Base-by-base conservation (phyloP, 2,797 vertebrate genomes). In the Eleutherodactylus coqui region DNA sequence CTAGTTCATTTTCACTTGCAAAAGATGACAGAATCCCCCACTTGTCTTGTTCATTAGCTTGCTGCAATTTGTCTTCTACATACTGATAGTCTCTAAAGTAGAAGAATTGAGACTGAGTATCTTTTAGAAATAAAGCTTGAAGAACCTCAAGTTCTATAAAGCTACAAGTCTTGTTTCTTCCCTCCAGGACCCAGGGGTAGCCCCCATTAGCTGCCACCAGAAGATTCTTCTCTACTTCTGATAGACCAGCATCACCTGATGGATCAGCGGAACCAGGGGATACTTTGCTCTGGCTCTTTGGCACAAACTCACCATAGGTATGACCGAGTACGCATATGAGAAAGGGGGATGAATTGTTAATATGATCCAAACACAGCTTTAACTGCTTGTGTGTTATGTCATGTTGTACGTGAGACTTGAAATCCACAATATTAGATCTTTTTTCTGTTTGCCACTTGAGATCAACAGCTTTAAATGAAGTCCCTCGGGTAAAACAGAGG, bases 151-250 rank as follows among this genome's bases (percentile, higher is more conserved):
- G 90, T 89, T 91, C 92, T 0, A 36, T 90, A 69, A 88, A 51
- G 0, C 89, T 86, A 19, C 24, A 91, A 70, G 45, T 81, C 84
- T 86, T 67, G 80, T 88, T 69, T 77, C 82, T 84, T 88, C 88
- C 86, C 88, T 86, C 55, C 72, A 91, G 84, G 49, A 93, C 88
- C 88, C 90, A 93, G n/a, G 91, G 87, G 78, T 88, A 91, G 55
- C 86, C 55, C 2, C 89, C 90, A 80, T 87, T 89, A 21, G 87
- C 88, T 82, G 89, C 90, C 32, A 90, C 47, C 13, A 83, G 88
- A 34, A 93, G 84, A 70, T 89, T 93, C n/a, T 86, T 89, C 87
- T 92, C 86, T 45, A 91, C n/a, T 55, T 83, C 85, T 64, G 90
- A 90, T 49, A 89, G 86, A 72, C n/a, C 32, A 2, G 75, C 34